These are phyloP conservation scores for Watsonalla binaria DNA, from an alignment of 2,888 invertebrate genomes.

Conservation along the genomic window DNA sequence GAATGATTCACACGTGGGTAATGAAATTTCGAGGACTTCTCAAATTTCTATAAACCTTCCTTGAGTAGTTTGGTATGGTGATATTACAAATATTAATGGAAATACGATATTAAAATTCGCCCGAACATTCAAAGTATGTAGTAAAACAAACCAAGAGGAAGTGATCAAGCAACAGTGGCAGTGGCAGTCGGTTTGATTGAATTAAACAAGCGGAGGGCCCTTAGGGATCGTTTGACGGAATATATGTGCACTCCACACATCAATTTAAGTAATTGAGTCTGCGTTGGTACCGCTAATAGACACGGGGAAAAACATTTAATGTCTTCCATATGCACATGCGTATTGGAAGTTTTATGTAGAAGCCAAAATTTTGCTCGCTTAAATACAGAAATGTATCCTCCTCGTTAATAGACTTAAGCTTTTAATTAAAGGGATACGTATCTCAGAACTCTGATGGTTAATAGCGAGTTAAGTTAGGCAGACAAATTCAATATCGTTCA, in stretches of 20 bases:
- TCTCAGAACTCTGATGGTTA: too few species aligned
- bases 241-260: constrained; percentile 68
- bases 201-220: constrained; percentile 58
- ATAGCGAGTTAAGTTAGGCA: too few species aligned
- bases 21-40: too few species aligned
- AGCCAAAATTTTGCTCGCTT: not conserved
- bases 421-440: too few species aligned
- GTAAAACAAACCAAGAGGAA: not conserved
- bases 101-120: too few species aligned
- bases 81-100: too few species aligned
- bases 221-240: constrained; percentile 49
- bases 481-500: too few species aligned
- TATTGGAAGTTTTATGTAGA: not conserved
- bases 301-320: not conserved
- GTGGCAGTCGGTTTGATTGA: constrained; percentile 53
- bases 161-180: constrained; percentile 17
- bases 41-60: too few species aligned
- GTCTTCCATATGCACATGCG: not conserved
- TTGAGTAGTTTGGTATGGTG: too few species aligned
- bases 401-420: too few species aligned
- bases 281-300: not conserved
- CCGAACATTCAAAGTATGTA: not conserved
- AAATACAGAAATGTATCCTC: too few species aligned
- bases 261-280: constrained; percentile 68
- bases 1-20: too few species aligned